phyloP scores from a whole-genome alignment of 2,113 vertebrate genomes.

The Chaetodon auriga region DNA sequence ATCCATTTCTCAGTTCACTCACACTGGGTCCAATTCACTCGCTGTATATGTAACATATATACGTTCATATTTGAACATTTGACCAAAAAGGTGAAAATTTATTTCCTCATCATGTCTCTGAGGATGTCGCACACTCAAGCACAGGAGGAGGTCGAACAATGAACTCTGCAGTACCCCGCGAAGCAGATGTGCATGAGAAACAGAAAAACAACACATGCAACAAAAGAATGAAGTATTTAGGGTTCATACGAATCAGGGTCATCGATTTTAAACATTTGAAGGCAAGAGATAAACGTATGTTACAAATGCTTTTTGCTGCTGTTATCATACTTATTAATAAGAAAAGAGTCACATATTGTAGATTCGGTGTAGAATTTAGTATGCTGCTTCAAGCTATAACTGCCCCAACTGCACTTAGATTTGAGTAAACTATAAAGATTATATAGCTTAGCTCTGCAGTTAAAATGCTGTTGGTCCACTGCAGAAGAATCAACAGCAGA shows the following conservation, averaged over 20 bases:
- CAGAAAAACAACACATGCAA: neutral
- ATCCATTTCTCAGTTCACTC: neutral
- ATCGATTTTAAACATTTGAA: neutral
- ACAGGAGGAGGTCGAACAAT: neutral
- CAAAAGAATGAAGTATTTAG: too few relatives aligned
- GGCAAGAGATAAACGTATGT: neutral
- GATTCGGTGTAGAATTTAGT: neutral
- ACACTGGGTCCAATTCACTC: neutral
- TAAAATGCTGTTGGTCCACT: neutral
- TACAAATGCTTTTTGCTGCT: neutral
- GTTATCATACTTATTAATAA: neutral
- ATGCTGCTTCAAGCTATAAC: neutral
- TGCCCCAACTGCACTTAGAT: neutral
- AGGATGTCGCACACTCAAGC: conserved; percentile 23
- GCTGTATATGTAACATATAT: neutral
- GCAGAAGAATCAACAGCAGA: conserved; percentile 1
- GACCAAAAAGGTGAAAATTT: neutral
- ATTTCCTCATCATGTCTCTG: neutral
- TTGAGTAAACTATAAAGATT: conserved; percentile 10
- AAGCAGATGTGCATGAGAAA: conserved; percentile 1
- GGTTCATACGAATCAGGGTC: neutral
- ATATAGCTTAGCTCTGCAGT: neutral
- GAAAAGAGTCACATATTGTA: neutral
- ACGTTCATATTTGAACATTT: neutral
- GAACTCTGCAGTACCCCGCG: conserved; percentile 16